Evolutionary conservation across 2,797 vertebrate species (phyloP).

Genomic region (Atherinosoma microstoma): DNA sequence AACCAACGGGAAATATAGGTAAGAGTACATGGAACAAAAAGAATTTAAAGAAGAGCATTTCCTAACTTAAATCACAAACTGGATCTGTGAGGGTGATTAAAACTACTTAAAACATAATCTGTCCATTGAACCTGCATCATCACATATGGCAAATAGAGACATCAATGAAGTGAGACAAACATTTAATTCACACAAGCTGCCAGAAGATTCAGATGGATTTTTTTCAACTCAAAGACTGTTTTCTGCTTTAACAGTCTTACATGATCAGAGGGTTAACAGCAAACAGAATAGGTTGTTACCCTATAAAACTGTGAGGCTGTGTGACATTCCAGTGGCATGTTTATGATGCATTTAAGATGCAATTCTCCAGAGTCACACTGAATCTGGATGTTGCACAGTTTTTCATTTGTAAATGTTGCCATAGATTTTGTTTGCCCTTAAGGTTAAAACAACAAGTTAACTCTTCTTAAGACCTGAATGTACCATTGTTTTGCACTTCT

Average conservation of each 20-base stretch:
- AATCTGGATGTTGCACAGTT: not conserved
- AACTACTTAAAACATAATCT: not conserved
- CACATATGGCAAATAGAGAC: not conserved
- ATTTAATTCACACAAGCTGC: not conserved
- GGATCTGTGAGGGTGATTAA: not conserved
- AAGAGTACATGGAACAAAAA: not conserved
- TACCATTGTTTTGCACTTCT: not conserved
- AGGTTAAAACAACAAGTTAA: not conserved
- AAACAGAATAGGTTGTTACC: not conserved
- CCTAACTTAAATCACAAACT: not conserved
- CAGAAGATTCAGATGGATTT: not conserved
- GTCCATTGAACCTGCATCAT: not conserved
- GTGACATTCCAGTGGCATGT: not conserved
- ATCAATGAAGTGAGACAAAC: not conserved
- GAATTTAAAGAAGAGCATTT: not conserved
- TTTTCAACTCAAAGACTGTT: not conserved
- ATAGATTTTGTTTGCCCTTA: not conserved
- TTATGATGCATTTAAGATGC: not conserved
- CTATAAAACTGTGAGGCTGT: not conserved
- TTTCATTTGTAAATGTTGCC: not conserved
- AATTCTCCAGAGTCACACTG: not conserved
- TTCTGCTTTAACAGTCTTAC: not conserved
- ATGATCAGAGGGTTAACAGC: not conserved
- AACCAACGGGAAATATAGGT: not conserved
- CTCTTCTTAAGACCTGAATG: not conserved